phyloP scores from a whole-genome alignment of 2,797 vertebrate species.

The Anguilla marmorata region DNA sequence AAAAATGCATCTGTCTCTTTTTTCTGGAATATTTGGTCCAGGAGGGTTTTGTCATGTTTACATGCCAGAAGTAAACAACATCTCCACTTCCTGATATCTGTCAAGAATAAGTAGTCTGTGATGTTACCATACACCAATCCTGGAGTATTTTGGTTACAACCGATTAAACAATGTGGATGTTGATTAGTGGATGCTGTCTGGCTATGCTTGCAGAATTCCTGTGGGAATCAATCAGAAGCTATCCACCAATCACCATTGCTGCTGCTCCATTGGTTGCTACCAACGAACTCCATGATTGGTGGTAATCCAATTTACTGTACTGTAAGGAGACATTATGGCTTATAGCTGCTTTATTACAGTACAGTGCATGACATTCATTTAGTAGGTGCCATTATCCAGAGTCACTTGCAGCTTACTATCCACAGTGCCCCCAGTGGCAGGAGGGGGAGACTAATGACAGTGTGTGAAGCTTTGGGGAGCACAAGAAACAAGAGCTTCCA shows the following conservation, averaged over 20 bases:
- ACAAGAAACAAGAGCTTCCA: neutral
- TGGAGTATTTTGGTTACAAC: neutral
- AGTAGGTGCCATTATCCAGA: neutral
- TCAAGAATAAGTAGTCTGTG: neutral
- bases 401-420: neutral
- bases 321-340: too few species aligned
- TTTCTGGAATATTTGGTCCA: neutral
- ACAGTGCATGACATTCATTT: neutral
- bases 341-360: too few species aligned
- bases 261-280: too few species aligned
- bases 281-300: too few species aligned
- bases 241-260: neutral
- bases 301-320: too few species aligned
- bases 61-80: neutral
- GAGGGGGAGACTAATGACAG: neutral
- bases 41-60: neutral
- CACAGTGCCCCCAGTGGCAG: neutral
- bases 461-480: neutral
- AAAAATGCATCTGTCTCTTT: conserved; percentile 14
- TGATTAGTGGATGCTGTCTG: neutral
- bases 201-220: neutral
- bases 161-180: neutral
- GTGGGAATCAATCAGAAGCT: neutral
- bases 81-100: neutral
- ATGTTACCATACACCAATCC: neutral